phyloP scores from a whole-genome alignment of 2,888 invertebrate species.

The Parochlus steinenii region DNA sequence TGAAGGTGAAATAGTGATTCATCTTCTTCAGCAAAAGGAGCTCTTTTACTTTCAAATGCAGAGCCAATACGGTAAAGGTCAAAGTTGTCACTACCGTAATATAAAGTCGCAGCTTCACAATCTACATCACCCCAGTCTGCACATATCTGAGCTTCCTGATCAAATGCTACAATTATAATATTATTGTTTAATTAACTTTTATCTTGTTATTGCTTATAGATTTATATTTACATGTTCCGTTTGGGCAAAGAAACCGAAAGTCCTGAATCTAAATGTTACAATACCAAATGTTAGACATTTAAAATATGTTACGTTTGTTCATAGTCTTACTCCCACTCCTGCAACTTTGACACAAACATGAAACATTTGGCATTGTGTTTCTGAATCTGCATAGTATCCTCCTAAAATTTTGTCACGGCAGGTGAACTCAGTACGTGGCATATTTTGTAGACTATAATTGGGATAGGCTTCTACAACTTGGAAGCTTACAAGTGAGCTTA shows the following conservation, averaged over 20 bases:
- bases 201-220: no score
- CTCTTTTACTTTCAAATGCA: slow-evolving; percentile 51
- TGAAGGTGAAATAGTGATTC: slow-evolving; percentile 57
- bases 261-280: slow-evolving; percentile 42
- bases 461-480: no score
- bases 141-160: slow-evolving; percentile 83
- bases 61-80: slow-evolving; percentile 70
- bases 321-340: slow-evolving; percentile 45
- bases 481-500: no score
- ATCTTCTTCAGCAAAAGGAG: slow-evolving; percentile 41
- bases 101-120: slow-evolving; percentile 64
- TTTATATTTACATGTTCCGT: no score
- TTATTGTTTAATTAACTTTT: no score
- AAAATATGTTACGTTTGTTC: background rate
- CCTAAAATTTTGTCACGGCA: slow-evolving; percentile 74
- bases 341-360: slow-evolving; percentile 77
- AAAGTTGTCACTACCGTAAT: slow-evolving; percentile 68
- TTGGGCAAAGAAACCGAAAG: slow-evolving; percentile 77
- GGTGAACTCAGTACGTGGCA: slow-evolving; percentile 47
- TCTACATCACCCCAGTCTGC: slow-evolving; percentile 84
- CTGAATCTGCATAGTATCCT: slow-evolving; percentile 75
- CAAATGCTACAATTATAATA: no score
- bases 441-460: slow-evolving; percentile 39
- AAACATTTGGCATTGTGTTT: slow-evolving; percentile 77
- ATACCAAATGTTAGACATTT: background rate